These are phyloP conservation scores for Mormyrops attenuatus DNA, from an alignment of 2,797 vertebrate genomes.

Conservation along the genomic window DNA sequence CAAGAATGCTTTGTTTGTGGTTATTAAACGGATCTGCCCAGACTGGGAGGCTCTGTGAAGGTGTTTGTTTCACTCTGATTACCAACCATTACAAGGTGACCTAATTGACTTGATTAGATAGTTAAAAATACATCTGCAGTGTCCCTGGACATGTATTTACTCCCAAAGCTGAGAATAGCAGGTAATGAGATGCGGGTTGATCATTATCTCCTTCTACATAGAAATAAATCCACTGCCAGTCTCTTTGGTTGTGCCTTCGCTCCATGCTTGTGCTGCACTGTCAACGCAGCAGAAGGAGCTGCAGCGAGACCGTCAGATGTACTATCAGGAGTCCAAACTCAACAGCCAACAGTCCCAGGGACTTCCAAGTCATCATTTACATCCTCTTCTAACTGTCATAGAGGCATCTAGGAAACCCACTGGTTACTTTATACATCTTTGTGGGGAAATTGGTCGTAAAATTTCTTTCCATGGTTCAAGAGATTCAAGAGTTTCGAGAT, in stretches of 20 bases:
- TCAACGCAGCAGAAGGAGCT: not conserved
- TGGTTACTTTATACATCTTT: not conserved
- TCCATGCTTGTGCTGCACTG: too few relatives aligned
- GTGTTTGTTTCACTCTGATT: constrained; percentile 39
- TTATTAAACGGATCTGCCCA: not conserved
- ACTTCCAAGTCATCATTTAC: not conserved
- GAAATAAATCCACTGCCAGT: not conserved
- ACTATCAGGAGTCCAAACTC: not conserved
- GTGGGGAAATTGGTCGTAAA: not conserved
- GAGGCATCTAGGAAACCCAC: not conserved
- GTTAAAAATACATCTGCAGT: constrained; percentile 63
- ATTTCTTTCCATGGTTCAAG: not conserved
- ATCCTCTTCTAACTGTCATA: not conserved
- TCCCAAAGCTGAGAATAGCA: constrained; percentile 33
- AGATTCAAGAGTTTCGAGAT: not conserved
- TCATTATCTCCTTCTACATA: not conserved
- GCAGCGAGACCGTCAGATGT: not conserved
- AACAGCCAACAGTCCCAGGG: not conserved
- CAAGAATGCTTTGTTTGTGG: not conserved
- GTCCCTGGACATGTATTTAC: constrained; percentile 54
- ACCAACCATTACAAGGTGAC: constrained; percentile 51
- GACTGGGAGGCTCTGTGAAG: constrained; percentile 25
- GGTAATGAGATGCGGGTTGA: not conserved
- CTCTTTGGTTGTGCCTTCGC: not conserved
- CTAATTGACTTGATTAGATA: constrained; percentile 63